These are phyloP conservation scores for Dinoponera quadriceps DNA, from an alignment of 1,140 invertebrate genomes.

Conservation along the genomic window DNA sequence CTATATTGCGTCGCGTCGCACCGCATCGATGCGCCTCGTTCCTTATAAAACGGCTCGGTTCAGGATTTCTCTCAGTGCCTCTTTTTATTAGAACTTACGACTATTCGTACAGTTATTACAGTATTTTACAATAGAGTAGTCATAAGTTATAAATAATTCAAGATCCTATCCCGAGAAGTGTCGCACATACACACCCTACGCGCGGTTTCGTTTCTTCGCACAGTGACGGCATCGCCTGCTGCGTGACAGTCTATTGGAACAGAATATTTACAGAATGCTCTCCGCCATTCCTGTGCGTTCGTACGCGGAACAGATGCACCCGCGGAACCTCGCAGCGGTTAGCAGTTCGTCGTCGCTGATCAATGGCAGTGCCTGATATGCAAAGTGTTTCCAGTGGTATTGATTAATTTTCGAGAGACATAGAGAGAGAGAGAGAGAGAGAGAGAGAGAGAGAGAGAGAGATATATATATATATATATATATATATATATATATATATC, in stretches of 20 bases:
- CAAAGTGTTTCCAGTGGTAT: background rate
- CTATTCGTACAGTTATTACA: constrained; percentile 80
- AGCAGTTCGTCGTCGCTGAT: constrained; percentile 41
- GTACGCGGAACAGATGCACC: constrained; percentile 5
- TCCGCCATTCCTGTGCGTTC: constrained; percentile 20
- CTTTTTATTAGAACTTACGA: constrained; percentile 79
- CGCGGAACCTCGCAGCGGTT: constrained; percentile 29
- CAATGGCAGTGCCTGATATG: background rate
- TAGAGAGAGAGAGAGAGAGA: no score
- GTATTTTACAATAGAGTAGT: constrained; percentile 79
- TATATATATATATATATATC: no score
- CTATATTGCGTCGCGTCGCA: constrained; percentile 11
- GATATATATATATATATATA: no score
- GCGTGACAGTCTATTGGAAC: constrained; percentile 43
- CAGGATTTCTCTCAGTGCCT: constrained; percentile 69
- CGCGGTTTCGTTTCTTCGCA: constrained; percentile 56
- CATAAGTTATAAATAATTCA: constrained; percentile 76
- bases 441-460: no score
- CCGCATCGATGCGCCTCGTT: background rate
- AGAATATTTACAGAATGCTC: constrained; percentile 59
- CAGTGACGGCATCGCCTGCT: constrained; percentile 48
- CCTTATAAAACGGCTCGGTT: constrained; percentile 25
- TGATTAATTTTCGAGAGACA: constrained; percentile 6
- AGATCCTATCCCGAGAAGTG: constrained; percentile 62
- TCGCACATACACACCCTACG: constrained; percentile 70